Percentiles rank a stretch among this genome's conserved stretches.
Evolutionary conservation across 2,113 vertebrate species (phyloP).

Genomic region (Lichenostomus cassidix): DNA sequence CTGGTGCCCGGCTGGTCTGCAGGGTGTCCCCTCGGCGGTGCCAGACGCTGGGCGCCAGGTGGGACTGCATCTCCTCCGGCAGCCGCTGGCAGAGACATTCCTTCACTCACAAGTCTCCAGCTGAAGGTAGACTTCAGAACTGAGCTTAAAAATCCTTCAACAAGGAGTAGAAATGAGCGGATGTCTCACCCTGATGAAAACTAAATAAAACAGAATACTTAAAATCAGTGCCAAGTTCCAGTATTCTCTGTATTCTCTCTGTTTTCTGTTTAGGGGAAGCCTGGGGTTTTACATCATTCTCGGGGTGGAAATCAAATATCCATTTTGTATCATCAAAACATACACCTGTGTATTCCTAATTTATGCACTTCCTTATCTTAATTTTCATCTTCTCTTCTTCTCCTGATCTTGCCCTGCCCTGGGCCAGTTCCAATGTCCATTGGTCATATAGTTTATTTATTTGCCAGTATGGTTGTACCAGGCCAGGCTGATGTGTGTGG

Average conservation of each 20-base stretch:
- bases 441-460: accelerated
- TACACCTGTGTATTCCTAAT: not conserved
- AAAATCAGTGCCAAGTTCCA: not conserved
- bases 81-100: accelerated
- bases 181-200: not conserved
- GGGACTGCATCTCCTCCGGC: accelerated
- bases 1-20: not conserved
- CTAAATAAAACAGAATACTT: accelerated
- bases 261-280: not conserved
- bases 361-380: not conserved
- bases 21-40: too few relatives aligned
- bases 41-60: accelerated
- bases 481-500: accelerated
- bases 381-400: not conserved
- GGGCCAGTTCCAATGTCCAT: accelerated
- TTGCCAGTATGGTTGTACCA: accelerated
- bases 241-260: accelerated
- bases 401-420: not conserved
- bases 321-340: not conserved
- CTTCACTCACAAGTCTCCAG: not conserved
- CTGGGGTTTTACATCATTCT: accelerated
- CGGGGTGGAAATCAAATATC: not conserved
- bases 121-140: not conserved
- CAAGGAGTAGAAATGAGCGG: accelerated
- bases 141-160: not conserved